Conservation (phyloP, 2,113 vertebrate species). For the Arothron firmamentum region DNA sequence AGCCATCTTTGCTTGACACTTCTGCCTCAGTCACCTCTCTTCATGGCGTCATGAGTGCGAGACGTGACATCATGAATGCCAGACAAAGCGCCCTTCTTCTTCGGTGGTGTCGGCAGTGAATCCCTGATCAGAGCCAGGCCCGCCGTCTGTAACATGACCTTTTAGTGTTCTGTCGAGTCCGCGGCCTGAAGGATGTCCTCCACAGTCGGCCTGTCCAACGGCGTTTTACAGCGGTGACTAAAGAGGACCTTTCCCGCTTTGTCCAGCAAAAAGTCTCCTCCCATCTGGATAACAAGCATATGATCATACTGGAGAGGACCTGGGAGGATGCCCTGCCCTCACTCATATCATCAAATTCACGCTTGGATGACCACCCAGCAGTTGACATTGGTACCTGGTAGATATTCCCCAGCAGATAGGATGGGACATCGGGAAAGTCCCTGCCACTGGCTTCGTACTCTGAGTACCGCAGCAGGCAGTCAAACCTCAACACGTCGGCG, state of each 20-base stretch:
- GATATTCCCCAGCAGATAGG: slow-evolving; percentile 61
- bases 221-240: slow-evolving; percentile 57
- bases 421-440: slow-evolving; percentile 57
- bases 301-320: too few relatives aligned
- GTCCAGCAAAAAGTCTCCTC: slow-evolving; percentile 73
- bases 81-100: slow-evolving; percentile 33
- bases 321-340: neutral
- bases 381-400: slow-evolving; percentile 64
- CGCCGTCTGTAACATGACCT: neutral
- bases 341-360: neutral
- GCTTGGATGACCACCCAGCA: neutral
- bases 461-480: slow-evolving; percentile 54
- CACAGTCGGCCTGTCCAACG: slow-evolving; percentile 63
- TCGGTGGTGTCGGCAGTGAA: slow-evolving; percentile 29
- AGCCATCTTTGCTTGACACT: slow-evolving; percentile 18
- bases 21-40: slow-evolving; percentile 53
- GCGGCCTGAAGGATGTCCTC: slow-evolving; percentile 45
- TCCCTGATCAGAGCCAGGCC: neutral
- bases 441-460: slow-evolving; percentile 42
- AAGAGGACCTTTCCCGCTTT: slow-evolving; percentile 61
- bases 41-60: slow-evolving; percentile 59
- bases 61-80: slow-evolving; percentile 63
- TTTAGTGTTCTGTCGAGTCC: neutral
- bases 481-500: slow-evolving; percentile 70
- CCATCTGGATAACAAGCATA: slow-evolving; percentile 59